These are phyloP conservation scores for Acanthurus lineatus DNA, from an alignment of 2,797 vertebrate genomes.

Conservation along the genomic window DNA sequence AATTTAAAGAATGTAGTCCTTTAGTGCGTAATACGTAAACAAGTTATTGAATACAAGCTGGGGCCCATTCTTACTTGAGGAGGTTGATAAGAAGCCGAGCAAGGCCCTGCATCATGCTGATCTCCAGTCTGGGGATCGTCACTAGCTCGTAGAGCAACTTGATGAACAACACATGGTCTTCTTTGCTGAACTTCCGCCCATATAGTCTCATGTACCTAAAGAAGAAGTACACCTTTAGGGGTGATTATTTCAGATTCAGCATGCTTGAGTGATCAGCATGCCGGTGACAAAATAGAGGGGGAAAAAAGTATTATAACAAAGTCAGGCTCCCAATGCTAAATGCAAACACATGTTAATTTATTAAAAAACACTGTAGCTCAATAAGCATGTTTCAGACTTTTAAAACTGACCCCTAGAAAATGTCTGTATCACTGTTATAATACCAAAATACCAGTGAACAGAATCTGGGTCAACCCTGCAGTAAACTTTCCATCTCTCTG, in stretches of 20 bases:
- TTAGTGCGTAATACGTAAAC: background rate
- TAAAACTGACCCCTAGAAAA: conserved; percentile 20
- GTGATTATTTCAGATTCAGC: background rate
- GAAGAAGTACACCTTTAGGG: conserved; percentile 39
- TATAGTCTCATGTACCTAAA: conserved; percentile 95
- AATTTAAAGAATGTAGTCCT: background rate
- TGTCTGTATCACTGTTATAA: conserved; percentile 35
- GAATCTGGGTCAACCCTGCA: conserved; percentile 76
- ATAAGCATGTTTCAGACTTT: background rate
- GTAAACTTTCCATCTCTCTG: conserved; percentile 77
- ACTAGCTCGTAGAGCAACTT: conserved; percentile 96
- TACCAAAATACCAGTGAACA: conserved; percentile 53
- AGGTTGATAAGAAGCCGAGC: conserved; percentile 95
- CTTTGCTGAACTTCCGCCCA: conserved; percentile 98
- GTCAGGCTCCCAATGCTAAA: background rate
- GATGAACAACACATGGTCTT: conserved; percentile 98
- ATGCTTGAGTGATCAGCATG: background rate
- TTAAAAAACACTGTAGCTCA: background rate
- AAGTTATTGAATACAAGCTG: conserved; percentile 6
- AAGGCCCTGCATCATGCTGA: conserved; percentile 99
- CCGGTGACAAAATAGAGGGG: background rate
- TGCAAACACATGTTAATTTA: too few species aligned
- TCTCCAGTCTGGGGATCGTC: conserved; percentile 94
- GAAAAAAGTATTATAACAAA: background rate
- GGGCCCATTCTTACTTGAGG: conserved; percentile 90